These are phyloP conservation scores for Odontamblyopus rebecca DNA, from an alignment of 2,797 vertebrate genomes.

Conservation along the genomic window DNA sequence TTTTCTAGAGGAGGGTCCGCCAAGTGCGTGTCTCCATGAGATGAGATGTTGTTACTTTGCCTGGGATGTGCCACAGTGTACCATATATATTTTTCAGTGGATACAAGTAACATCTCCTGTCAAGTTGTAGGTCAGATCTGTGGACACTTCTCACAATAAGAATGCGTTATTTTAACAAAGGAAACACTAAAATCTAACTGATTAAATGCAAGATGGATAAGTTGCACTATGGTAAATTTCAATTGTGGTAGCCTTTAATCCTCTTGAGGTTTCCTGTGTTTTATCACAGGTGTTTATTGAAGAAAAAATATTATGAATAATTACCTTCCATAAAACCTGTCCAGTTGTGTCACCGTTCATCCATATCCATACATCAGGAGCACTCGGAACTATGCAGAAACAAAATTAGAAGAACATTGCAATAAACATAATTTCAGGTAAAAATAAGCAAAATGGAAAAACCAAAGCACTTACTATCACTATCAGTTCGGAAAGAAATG, in stretches of 20 bases:
- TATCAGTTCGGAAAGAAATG: slow-evolving; percentile 61
- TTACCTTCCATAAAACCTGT: slow-evolving; percentile 76
- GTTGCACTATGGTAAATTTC: no score
- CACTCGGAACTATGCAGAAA: slow-evolving; percentile 65
- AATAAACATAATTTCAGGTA: no score
- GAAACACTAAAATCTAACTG: no score
- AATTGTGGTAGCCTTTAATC: no score
- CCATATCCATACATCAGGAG: slow-evolving; percentile 75
- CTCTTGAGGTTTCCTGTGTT: not conserved
- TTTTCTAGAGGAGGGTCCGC: not conserved
- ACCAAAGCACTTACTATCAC: slow-evolving; percentile 56
- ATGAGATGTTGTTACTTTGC: no score
- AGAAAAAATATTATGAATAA: slow-evolving; percentile 1
- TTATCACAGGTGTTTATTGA: not conserved
- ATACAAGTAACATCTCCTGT: no score
- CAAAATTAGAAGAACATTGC: not conserved
- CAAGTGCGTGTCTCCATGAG: not conserved
- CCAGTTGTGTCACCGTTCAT: slow-evolving; percentile 60
- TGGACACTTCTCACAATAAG: no score
- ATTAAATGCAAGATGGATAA: no score
- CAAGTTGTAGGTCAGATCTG: no score
- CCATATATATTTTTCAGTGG: no score
- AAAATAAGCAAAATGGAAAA: not conserved
- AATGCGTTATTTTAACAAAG: no score
- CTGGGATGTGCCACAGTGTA: no score